Evolutionary conservation across 2,888 invertebrate species (phyloP).

Genomic region (Pyrochroa serraticornis): DNA sequence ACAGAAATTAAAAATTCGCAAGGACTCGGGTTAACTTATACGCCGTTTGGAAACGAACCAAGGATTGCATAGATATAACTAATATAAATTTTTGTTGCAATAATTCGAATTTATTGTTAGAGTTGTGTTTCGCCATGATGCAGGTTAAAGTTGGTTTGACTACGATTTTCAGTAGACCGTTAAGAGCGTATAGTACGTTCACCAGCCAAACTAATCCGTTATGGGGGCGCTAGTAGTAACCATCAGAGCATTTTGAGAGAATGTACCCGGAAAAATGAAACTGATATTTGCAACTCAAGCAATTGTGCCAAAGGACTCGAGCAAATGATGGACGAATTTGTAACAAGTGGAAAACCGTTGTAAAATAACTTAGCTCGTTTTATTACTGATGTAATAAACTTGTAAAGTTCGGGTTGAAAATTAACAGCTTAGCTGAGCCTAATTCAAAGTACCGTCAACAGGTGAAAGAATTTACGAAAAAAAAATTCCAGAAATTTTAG

Average conservation of each 20-base stretch:
- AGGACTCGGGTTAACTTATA: constrained; percentile 21
- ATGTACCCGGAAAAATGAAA: constrained; percentile 57
- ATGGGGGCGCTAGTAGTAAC: too few species aligned
- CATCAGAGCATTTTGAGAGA: too few species aligned
- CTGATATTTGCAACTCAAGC: constrained; percentile 49
- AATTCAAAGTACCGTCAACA: constrained; percentile 57
- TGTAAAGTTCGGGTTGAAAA: constrained; percentile 65
- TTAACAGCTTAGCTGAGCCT: constrained; percentile 61
- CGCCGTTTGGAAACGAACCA: constrained; percentile 52
- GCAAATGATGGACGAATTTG: constrained; percentile 36
- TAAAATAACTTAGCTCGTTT: constrained; percentile 57
- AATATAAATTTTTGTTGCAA: constrained; percentile 12
- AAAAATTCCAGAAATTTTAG: constrained; percentile 24
- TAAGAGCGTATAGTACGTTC: too few species aligned
- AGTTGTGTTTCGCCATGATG: constrained; percentile 23
- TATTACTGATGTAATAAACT: constrained; percentile 60
- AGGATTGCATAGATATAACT: constrained; percentile 49
- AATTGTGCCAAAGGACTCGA: constrained; percentile 44
- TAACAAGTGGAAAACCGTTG: constrained; percentile 38
- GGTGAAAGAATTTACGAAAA: constrained; percentile 39
- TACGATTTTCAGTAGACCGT: constrained; percentile 26
- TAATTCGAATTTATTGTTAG: constrained; percentile 1
- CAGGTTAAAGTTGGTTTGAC: constrained; percentile 31
- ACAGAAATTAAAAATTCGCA: constrained; percentile 25
- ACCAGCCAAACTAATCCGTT: too few species aligned